Evolutionary conservation across 2,113 vertebrate species (phyloP).

Genomic region (Sebastes schlegelii): DNA sequence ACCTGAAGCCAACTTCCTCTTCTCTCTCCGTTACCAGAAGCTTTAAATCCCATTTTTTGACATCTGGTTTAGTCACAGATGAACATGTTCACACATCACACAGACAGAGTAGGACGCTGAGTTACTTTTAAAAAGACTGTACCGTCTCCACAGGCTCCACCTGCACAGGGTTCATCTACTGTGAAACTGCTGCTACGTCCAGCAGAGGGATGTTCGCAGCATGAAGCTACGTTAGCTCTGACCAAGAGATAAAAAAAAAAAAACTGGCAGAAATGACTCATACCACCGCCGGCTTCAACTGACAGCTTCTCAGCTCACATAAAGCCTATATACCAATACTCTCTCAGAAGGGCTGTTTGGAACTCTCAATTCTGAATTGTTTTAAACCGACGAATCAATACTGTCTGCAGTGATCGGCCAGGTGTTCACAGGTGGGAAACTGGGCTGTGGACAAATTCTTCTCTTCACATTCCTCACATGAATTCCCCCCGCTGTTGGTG

Average conservation of each 20-base stretch:
- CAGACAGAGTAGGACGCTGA: not conserved
- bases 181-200: not conserved
- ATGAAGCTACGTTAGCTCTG: not conserved
- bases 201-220: not conserved
- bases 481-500: not conserved
- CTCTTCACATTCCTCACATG: not conserved
- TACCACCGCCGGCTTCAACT: not conserved
- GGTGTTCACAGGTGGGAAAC: slow-evolving; percentile 2
- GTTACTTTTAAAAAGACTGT: not conserved
- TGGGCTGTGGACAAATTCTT: too few relatives aligned
- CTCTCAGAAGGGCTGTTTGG: not conserved
- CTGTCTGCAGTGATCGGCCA: not conserved
- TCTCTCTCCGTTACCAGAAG: not conserved
- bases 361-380: too few relatives aligned
- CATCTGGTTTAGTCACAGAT: not conserved
- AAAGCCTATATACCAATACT: not conserved
- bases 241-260: too few relatives aligned
- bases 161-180: not conserved
- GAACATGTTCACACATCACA: not conserved
- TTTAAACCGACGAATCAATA: not conserved
- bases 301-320: not conserved
- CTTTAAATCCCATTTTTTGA: not conserved
- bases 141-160: not conserved
- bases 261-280: slow-evolving; percentile 13
- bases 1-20: slow-evolving; percentile 38